phyloP scores from a whole-genome alignment of 1,140 invertebrate genomes.

The Micrasema minimum region DNA sequence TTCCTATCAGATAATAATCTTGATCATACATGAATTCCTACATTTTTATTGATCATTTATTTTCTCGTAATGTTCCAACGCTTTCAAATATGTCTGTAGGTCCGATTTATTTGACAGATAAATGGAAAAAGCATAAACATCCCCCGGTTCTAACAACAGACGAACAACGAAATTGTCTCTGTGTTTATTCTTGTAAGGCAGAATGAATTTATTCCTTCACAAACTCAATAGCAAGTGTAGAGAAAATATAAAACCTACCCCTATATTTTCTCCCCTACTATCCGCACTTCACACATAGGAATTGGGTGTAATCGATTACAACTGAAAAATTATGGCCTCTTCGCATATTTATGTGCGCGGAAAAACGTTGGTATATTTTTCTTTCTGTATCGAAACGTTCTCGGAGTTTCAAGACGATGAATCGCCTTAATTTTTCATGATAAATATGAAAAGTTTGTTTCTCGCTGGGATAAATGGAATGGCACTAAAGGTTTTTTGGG shows the following conservation, averaged over 20 bases:
- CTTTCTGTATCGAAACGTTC: background rate
- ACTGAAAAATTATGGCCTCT: constrained; percentile 44
- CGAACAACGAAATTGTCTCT: constrained; percentile 34
- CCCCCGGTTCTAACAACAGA: constrained; percentile 16
- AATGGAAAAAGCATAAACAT: constrained; percentile 28
- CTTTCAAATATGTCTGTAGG: constrained; percentile 4
- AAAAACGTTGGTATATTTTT: constrained; percentile 33
- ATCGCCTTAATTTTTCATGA: no score
- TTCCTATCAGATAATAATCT: no score
- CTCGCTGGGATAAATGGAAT: no score
- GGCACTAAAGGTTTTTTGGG: no score
- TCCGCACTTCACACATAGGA: constrained; percentile 40
- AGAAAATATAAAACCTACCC: constrained; percentile 4
- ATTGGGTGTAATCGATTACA: constrained; percentile 48
- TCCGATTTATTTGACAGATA: constrained; percentile 31
- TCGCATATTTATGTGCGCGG: constrained; percentile 40
- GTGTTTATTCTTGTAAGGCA: constrained; percentile 25
- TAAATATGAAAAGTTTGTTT: no score
- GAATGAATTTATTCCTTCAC: constrained; percentile 34
- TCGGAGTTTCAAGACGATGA: background rate
- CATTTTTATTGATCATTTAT: no score
- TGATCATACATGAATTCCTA: no score
- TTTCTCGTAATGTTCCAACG: background rate
- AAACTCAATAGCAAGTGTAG: constrained; percentile 20
- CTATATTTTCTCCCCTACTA: constrained; percentile 13